Percentiles rank a stretch among this genome's conserved stretches.
Conservation (phyloP, 2,888 invertebrate genomes). For the Drosophila algonquin region DNA sequence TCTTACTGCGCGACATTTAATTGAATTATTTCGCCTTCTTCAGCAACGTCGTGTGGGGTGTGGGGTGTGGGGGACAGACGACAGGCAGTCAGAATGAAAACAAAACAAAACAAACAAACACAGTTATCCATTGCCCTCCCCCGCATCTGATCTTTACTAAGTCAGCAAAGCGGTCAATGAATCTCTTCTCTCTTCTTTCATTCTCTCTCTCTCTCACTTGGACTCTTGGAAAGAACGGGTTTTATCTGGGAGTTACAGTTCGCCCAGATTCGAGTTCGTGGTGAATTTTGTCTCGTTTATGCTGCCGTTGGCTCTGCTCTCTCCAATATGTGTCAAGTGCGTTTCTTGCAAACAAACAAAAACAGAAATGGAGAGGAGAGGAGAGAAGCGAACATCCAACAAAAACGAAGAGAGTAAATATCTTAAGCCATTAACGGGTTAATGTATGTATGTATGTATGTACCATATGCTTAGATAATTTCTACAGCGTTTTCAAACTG, state of each 20-base stretch:
- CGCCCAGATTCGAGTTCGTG: conserved; percentile 15
- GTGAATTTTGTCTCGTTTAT: conserved; percentile 29
- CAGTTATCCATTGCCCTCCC: conserved; percentile 5
- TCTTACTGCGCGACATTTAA: conserved; percentile 64
- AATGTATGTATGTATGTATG: background rate
- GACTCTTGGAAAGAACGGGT: conserved; percentile 57
- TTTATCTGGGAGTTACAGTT: conserved; percentile 43
- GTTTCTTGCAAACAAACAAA: conserved; percentile 34
- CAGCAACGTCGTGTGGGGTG: conserved; percentile 1
- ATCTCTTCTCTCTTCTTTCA: conserved; percentile 22
- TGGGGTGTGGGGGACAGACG: background rate
- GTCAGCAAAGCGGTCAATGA: conserved; percentile 41
- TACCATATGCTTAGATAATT: background rate
- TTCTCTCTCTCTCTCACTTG: conserved; percentile 4
- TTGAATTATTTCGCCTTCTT: conserved; percentile 61
- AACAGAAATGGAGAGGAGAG: background rate
- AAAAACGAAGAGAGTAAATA: conserved; percentile 14
- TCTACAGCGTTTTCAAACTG: background rate
- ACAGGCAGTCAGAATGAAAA: conserved; percentile 28
- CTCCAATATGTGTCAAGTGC: conserved; percentile 69
- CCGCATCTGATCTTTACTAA: conserved; percentile 10
- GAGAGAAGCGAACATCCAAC: too few species aligned
- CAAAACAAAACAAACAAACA: conserved; percentile 34
- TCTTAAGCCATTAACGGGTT: background rate
- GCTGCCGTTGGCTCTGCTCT: conserved; percentile 3